phyloP scores from a whole-genome alignment of 2,113 vertebrate species.

The Heliornis fulica region DNA sequence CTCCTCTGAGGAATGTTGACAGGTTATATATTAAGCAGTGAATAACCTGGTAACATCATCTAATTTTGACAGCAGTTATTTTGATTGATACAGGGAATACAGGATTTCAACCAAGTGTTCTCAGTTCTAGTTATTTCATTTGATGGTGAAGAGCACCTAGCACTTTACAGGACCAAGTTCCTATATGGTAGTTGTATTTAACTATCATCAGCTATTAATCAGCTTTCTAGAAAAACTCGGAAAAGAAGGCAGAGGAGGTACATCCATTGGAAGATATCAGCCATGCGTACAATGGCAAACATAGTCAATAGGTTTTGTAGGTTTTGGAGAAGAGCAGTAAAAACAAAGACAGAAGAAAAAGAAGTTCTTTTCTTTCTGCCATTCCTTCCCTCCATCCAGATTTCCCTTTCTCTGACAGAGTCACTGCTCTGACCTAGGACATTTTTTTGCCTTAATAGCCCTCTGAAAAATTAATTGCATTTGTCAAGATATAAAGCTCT shows the following conservation, averaged over 20 bases:
- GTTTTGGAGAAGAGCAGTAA: neutral
- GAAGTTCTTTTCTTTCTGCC: neutral
- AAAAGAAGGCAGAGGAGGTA: neutral
- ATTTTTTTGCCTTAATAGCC: neutral
- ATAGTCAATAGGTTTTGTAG: neutral
- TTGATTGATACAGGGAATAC: neutral
- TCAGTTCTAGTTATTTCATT: neutral
- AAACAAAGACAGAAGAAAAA: neutral
- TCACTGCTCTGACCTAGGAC: neutral
- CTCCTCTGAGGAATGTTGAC: neutral
- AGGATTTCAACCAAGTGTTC: neutral
- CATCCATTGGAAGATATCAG: neutral
- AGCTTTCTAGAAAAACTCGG: neutral
- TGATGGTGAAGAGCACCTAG: neutral
- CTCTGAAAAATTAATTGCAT: neutral
- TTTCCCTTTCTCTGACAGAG: neutral
- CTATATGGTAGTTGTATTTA: neutral
- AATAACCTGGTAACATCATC: neutral
- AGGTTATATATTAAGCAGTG: neutral
- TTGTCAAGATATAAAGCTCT: neutral
- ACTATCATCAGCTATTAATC: neutral
- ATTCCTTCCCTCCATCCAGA: neutral
- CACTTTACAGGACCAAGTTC: neutral
- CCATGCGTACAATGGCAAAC: neutral
- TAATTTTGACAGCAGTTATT: neutral